phyloP scores from a whole-genome alignment of 1,140 invertebrate species.

The Adoxophyes honmai region DNA sequence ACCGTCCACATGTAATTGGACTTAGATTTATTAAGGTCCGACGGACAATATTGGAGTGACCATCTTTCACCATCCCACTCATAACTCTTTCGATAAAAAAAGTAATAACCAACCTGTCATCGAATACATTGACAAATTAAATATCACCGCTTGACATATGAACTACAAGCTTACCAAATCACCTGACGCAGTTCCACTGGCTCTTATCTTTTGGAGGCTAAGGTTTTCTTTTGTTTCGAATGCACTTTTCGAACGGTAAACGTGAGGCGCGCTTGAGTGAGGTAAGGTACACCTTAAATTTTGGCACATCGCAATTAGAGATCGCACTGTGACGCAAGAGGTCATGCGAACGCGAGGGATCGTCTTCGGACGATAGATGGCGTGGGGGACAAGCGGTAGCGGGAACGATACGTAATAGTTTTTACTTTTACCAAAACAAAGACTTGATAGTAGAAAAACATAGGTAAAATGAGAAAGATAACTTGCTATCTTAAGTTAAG shows the following conservation, averaged over 20 bases:
- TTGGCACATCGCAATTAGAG: constrained; percentile 12
- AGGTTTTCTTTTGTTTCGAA: constrained; percentile 7
- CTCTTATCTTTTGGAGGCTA: neutral
- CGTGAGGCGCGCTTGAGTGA: neutral
- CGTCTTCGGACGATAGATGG: constrained; percentile 6
- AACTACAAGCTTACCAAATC: constrained; percentile 17
- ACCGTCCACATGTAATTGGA: constrained; percentile 10
- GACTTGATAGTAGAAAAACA: too few species aligned
- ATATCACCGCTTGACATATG: constrained; percentile 32
- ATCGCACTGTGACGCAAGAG: constrained; percentile 2
- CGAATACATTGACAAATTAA: constrained; percentile 62
- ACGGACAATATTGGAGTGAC: constrained; percentile 13
- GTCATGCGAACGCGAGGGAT: constrained; percentile 10
- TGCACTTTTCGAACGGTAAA: constrained; percentile 1
- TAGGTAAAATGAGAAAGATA: too few species aligned
- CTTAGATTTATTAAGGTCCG: constrained; percentile 1
- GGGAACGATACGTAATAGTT: too few species aligned
- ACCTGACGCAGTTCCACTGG: constrained; percentile 18
- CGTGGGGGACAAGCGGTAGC: neutral
- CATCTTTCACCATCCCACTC: constrained; percentile 28
- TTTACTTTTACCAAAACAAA: too few species aligned
- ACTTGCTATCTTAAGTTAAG: too few species aligned
- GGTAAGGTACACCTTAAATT: neutral
- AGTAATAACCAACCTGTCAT: constrained; percentile 55
- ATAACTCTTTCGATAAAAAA: constrained; percentile 31